Evolutionary conservation across 2,113 vertebrate genomes (phyloP).

Genomic region (Nesoenas mayeri): DNA sequence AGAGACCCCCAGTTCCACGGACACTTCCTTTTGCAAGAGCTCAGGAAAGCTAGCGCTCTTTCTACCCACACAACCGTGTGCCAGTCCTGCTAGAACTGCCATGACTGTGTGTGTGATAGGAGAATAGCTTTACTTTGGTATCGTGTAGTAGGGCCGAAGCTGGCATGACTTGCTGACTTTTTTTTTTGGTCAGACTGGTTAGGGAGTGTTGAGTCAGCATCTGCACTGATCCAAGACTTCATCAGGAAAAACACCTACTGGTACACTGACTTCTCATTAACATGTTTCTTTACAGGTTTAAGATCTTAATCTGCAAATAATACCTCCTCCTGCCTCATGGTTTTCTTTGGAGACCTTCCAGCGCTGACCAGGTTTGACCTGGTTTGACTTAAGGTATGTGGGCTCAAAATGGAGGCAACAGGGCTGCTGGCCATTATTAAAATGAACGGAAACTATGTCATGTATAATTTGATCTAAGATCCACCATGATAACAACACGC

Average conservation of each 20-base stretch:
- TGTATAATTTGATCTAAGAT: background rate
- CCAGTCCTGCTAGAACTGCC: background rate
- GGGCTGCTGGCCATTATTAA: background rate
- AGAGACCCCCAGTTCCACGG: background rate
- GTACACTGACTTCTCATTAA: background rate
- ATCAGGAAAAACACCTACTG: background rate
- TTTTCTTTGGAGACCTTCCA: constrained; percentile 36
- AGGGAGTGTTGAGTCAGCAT: background rate
- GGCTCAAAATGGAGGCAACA: background rate
- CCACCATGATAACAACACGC: background rate
- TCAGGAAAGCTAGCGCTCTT: background rate
- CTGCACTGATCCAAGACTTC: background rate
- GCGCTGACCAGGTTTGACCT: background rate
- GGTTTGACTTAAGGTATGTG: background rate
- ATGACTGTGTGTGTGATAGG: fast-evolving
- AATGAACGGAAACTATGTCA: background rate
- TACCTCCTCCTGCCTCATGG: background rate
- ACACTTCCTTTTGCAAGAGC: background rate
- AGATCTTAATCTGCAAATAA: constrained; percentile 5
- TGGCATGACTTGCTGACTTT: background rate
- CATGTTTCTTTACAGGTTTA: background rate
- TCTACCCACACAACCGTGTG: background rate
- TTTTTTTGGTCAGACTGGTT: background rate
- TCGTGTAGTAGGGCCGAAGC: background rate
- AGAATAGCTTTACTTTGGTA: background rate